Base-by-base conservation (phyloP, 2,797 vertebrate genomes). In the Schizopygopsis pylzovi region DNA sequence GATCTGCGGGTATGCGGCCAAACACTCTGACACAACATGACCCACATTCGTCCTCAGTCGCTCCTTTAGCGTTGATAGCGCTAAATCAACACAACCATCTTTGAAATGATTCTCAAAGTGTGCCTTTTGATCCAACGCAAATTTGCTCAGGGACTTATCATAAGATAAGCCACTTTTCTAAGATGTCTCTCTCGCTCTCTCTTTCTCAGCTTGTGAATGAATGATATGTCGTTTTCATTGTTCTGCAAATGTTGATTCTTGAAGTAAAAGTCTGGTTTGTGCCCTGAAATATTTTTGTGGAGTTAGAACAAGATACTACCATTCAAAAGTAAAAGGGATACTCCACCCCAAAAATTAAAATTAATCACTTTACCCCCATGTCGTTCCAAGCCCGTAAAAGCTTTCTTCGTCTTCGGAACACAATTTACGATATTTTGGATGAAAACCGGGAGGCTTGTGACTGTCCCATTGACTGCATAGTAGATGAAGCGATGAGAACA, bases 1-100 rank as follows among this genome's bases (percentile, higher is more conserved):
- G 98, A 99, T 93, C 92, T 98, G 90, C 95, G 98, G 90, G 98
- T 99, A 95, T 86, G 95, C 6, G 6, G 13, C 52, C 28, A 41
- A 54, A 47, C 28, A 56, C 81, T 56, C 28, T 72, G 43, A 63
- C n/a, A 67, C 11, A 65, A 54, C 43, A 9, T 59, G 18, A 70
- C 47, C 11, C 37, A 71, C 16, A 70, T 85, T 47, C 12, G 0
- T 67, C 15, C 20, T 65, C 28, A 25, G 0, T 65, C 1, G 1
- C 41, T 73, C 10, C 47, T 56, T 71, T 15, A 28, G 41, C 25
- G 33, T 52, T 76, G 20, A 76, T 65, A 39, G 20, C 0, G 6
- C 54, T 83, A 39, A 65, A 76, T 43, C 13, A 75, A 63, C 20
- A 49, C 56, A 49, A 15, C 20, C 20, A n/a, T 71, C 65, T 81